These are phyloP conservation scores for Chauna torquata DNA, from an alignment of 2,113 vertebrate genomes.

Conservation along the genomic window DNA sequence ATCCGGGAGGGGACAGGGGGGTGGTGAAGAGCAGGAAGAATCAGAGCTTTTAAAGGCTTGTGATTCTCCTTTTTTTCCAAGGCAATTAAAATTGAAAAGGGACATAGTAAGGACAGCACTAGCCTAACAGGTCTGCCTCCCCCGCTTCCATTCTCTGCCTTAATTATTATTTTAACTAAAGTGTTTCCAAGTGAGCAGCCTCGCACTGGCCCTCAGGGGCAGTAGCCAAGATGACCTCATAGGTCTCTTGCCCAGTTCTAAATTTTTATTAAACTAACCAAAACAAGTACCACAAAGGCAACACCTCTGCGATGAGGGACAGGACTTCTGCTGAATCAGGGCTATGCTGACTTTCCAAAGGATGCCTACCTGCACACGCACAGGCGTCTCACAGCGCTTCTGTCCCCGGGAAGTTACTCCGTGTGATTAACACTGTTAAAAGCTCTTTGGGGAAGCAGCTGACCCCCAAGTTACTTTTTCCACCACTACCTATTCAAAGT, in stretches of 20 bases:
- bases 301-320: not conserved
- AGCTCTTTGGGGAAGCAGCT: not conserved
- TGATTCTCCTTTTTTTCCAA: slow-evolving; percentile 71
- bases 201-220: slow-evolving; percentile 16
- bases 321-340: slow-evolving; percentile 1
- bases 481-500: not conserved
- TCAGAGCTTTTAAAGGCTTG: slow-evolving; percentile 72
- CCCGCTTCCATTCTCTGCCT: slow-evolving; percentile 15
- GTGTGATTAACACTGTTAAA: not conserved
- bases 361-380: not conserved
- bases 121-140: slow-evolving; percentile 39
- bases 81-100: slow-evolving; percentile 76
- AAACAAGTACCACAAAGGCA: not conserved
- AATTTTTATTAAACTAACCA: slow-evolving; percentile 50
- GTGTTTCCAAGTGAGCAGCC: slow-evolving; percentile 42
- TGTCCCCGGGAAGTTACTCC: not conserved
- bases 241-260: slow-evolving; percentile 8
- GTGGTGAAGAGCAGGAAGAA: slow-evolving; percentile 31
- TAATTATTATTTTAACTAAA: slow-evolving; percentile 76
- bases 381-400: rapidly evolving
- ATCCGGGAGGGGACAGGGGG: slow-evolving; percentile 66
- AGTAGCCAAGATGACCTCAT: slow-evolving; percentile 44
- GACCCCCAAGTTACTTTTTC: slow-evolving; percentile 14
- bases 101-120: slow-evolving; percentile 63
- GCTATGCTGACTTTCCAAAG: not conserved